Conservation (phyloP, 2,113 vertebrate genomes). For the Acrocephalus arundinaceus region DNA sequence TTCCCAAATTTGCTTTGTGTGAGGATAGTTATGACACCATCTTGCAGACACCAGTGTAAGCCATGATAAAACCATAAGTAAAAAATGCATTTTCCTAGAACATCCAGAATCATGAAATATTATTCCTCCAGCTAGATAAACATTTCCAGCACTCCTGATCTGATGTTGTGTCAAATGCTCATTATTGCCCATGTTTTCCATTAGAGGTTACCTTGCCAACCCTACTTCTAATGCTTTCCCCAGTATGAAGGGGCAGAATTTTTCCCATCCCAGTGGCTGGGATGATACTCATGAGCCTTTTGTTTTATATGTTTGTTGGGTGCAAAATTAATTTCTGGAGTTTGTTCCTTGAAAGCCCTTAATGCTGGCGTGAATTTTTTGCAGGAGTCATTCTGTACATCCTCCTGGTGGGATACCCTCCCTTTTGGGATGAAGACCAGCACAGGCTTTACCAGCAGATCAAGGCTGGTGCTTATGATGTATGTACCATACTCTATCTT, state of each 20-base stretch:
- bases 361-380: constrained; percentile 12
- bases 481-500: constrained; percentile 56
- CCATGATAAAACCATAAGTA: neutral
- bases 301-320: neutral
- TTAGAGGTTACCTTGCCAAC: neutral
- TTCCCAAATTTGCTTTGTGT: neutral
- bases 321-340: neutral
- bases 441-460: constrained; percentile 98
- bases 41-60: neutral
- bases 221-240: neutral
- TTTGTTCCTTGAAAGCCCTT: neutral
- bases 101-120: neutral
- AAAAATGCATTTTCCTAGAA: neutral
- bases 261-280: neutral
- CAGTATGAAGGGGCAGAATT: neutral
- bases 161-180: neutral
- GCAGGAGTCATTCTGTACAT: constrained; percentile 97
- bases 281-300: neutral
- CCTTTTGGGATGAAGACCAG: constrained; percentile 98
- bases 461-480: constrained; percentile 96
- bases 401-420: constrained; percentile 95
- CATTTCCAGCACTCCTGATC: neutral
- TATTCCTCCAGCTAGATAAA: neutral
- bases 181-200: accelerated
- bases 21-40: neutral